These are phyloP conservation scores for Notiomystis cincta DNA, from an alignment of 2,113 vertebrate genomes.

Conservation along the genomic window DNA sequence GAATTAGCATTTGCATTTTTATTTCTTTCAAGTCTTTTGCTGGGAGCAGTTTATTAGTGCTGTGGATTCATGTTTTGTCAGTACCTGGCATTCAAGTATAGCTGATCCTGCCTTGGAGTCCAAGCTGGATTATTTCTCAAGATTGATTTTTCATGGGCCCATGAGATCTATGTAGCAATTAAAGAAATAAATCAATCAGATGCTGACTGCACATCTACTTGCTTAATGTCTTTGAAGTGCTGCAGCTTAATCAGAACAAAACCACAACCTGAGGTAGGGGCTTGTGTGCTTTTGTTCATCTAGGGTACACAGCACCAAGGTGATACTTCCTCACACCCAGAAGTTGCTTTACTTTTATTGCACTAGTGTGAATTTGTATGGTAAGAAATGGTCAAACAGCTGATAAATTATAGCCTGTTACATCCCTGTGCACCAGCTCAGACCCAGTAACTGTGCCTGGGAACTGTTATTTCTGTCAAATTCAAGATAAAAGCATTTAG, in stretches of 20 bases:
- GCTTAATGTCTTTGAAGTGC: background rate
- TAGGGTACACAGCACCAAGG: rapidly evolving
- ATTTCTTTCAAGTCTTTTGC: background rate
- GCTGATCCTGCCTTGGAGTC: background rate
- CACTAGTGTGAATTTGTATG: background rate
- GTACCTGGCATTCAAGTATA: background rate
- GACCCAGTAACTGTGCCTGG: background rate
- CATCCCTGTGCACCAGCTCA: background rate
- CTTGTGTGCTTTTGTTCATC: background rate
- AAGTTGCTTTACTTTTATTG: background rate
- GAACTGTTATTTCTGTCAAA: background rate
- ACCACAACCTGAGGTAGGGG: background rate
- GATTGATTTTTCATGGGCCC: background rate
- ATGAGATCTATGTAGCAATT: background rate
- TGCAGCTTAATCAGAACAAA: background rate
- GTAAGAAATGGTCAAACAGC: background rate
- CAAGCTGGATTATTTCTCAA: background rate
- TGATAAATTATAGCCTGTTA: background rate
- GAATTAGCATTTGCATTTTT: background rate
- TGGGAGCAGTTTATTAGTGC: background rate
- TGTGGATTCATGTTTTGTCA: background rate
- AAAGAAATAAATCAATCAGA: background rate
- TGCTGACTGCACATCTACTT: background rate
- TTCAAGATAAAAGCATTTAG: background rate
- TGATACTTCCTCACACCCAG: background rate